A percentile compares a stretch with the other conserved stretches of the same genome.
Evolutionary conservation across 2,888 invertebrate genomes (phyloP).

Genomic region (Lochmaea capreae): DNA sequence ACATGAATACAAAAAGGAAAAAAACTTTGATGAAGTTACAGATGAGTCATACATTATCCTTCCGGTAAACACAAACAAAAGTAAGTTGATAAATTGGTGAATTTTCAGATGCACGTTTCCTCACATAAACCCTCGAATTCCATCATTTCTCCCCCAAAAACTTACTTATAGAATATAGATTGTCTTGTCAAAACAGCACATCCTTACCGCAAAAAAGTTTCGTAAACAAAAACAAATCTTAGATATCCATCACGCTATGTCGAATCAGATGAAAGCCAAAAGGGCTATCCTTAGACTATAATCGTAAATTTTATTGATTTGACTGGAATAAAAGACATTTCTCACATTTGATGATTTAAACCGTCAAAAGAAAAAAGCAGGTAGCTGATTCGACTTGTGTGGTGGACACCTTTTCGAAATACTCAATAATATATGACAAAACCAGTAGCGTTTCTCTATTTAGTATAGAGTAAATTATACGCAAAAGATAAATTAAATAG

Average conservation of each 20-base stretch:
- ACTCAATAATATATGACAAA: background rate
- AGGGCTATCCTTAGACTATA: constrained; percentile 15
- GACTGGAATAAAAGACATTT: constrained; percentile 37
- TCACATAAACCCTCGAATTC: constrained; percentile 7
- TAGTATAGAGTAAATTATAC: background rate
- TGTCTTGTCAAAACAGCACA: constrained; percentile 14
- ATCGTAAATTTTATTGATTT: constrained; percentile 38
- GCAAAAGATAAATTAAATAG: no score
- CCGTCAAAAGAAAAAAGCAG: constrained; percentile 31
- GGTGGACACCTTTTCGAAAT: constrained; percentile 36
- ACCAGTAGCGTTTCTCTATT: background rate
- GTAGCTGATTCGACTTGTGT: constrained; percentile 45
- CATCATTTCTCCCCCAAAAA: constrained; percentile 4
- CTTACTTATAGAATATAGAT: constrained; percentile 18
- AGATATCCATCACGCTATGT: constrained; percentile 22
- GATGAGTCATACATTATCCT: background rate
- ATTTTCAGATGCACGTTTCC: constrained; percentile 1
- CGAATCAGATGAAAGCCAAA: constrained; percentile 27
- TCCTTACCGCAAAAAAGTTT: constrained; percentile 19
- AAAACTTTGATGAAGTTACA: background rate
- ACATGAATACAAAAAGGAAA: background rate
- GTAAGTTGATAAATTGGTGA: constrained; percentile 13
- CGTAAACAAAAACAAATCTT: constrained; percentile 31
- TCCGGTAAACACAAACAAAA: constrained; percentile 1
- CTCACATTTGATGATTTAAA: constrained; percentile 32